A percentile compares a stretch with the other conserved stretches of the same genome.
Conservation (phyloP, 2,888 invertebrate species). For the Drosophila pullipes region DNA sequence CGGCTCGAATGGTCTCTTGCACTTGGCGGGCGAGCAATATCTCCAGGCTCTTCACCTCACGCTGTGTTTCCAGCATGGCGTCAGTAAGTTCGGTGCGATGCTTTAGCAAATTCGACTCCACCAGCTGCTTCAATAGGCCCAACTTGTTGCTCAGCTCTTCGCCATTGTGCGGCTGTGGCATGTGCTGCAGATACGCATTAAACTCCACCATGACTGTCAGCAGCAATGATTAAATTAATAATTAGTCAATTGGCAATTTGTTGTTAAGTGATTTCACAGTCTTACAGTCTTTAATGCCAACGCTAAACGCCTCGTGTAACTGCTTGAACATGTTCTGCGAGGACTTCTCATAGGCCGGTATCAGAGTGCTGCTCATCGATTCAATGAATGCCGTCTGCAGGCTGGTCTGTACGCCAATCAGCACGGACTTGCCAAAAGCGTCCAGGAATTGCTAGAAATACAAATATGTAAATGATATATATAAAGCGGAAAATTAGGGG, state of each 20-base stretch:
- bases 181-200: slow-evolving; percentile 86
- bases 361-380: slow-evolving; percentile 90
- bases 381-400: slow-evolving; percentile 92
- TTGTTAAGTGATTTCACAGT: neutral
- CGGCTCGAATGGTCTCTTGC: slow-evolving; percentile 83
- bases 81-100: slow-evolving; percentile 83
- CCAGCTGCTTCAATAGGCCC: slow-evolving; percentile 80
- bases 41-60: slow-evolving; percentile 84
- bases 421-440: slow-evolving; percentile 89
- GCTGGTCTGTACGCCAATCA: slow-evolving; percentile 90
- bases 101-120: slow-evolving; percentile 79
- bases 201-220: slow-evolving; percentile 86
- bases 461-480: slow-evolving; percentile 3
- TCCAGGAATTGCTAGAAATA: slow-evolving; percentile 90
- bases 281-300: slow-evolving; percentile 95
- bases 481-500: neutral
- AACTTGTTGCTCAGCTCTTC: slow-evolving; percentile 83
- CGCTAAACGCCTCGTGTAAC: slow-evolving; percentile 94
- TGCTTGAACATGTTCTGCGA: slow-evolving; percentile 95
- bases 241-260: neutral
- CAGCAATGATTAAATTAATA: slow-evolving; percentile 19
- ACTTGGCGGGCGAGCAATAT: slow-evolving; percentile 82
- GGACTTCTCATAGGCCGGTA: slow-evolving; percentile 95
- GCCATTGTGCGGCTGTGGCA: slow-evolving; percentile 82
- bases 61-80: slow-evolving; percentile 82